phyloP scores from a whole-genome alignment of 2,888 invertebrate species.

The Incurvaria masculella region DNA sequence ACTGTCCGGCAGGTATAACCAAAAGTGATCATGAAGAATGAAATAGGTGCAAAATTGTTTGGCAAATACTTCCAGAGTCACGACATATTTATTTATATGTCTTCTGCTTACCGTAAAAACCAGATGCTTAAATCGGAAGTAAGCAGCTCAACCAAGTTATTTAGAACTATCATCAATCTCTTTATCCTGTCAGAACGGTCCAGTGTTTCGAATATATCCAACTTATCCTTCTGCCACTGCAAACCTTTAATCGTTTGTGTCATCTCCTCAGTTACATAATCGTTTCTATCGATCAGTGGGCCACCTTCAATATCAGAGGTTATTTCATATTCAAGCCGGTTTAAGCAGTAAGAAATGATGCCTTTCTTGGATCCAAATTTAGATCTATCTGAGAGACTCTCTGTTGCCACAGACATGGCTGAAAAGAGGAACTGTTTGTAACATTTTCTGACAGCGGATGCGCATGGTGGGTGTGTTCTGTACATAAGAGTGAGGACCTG shows the following conservation, averaged over 20 bases:
- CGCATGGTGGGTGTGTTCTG: conserved; percentile 39
- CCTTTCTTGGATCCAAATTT: conserved; percentile 32
- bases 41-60: background rate
- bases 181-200: conserved; percentile 40
- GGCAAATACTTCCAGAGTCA: background rate
- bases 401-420: conserved; percentile 30
- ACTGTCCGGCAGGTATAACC: no score
- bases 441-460: conserved; percentile 26
- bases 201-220: conserved; percentile 40
- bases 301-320: conserved; percentile 30
- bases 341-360: conserved; percentile 39
- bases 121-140: conserved; percentile 57
- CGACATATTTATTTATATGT: background rate
- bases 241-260: conserved; percentile 32
- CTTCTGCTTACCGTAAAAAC: conserved; percentile 39
- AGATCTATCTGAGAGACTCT: conserved; percentile 34
- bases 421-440: conserved; percentile 36
- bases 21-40: no score
- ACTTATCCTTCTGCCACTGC: conserved; percentile 41
- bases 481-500: conserved; percentile 33
- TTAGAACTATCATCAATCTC: conserved; percentile 47
- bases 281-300: conserved; percentile 30
- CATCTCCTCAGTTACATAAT: conserved; percentile 35
- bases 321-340: conserved; percentile 38
- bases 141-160: conserved; percentile 48